These are phyloP conservation scores for Lethocerus indicus DNA, from an alignment of 1,140 invertebrate species.

Conservation along the genomic window DNA sequence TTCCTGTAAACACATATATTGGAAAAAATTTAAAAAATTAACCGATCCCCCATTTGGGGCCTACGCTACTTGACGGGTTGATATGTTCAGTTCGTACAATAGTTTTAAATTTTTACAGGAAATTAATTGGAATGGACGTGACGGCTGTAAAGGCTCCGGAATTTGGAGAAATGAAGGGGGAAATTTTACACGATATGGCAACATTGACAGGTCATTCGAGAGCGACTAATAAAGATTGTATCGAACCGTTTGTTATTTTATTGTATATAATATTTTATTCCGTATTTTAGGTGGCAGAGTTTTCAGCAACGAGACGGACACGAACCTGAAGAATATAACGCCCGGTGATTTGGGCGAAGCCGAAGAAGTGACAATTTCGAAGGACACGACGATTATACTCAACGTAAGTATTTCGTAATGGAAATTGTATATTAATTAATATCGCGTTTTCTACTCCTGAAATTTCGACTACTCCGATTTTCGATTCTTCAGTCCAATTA, in stretches of 20 bases:
- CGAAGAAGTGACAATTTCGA: slow-evolving; percentile 91
- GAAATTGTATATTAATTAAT: background rate
- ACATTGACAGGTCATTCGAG: slow-evolving; percentile 33
- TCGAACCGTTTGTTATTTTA: background rate
- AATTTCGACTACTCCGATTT: too few species aligned
- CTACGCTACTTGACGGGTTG: too few species aligned
- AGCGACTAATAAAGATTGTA: background rate
- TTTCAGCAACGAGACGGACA: slow-evolving; percentile 93
- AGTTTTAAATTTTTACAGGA: slow-evolving; percentile 47
- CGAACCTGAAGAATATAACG: slow-evolving; percentile 92
- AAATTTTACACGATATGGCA: slow-evolving; percentile 50
- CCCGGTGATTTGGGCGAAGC: slow-evolving; percentile 75
- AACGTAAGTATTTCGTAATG: slow-evolving; percentile 29
- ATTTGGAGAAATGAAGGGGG: slow-evolving; percentile 59
- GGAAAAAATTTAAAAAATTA: too few species aligned
- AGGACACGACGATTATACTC: slow-evolving; percentile 91
- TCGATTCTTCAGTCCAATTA: too few species aligned
- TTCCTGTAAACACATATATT: too few species aligned
- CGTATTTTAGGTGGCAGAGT: slow-evolving; percentile 56
- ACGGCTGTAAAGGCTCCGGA: slow-evolving; percentile 59
- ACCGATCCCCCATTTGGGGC: too few species aligned
- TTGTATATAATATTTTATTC: background rate
- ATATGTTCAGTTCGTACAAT: too few species aligned
- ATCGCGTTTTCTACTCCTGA: too few species aligned
- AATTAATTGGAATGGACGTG: slow-evolving; percentile 23